Evolutionary conservation across 1,140 invertebrate species (phyloP).

Genomic region (Zaprionus lachaisei): DNA sequence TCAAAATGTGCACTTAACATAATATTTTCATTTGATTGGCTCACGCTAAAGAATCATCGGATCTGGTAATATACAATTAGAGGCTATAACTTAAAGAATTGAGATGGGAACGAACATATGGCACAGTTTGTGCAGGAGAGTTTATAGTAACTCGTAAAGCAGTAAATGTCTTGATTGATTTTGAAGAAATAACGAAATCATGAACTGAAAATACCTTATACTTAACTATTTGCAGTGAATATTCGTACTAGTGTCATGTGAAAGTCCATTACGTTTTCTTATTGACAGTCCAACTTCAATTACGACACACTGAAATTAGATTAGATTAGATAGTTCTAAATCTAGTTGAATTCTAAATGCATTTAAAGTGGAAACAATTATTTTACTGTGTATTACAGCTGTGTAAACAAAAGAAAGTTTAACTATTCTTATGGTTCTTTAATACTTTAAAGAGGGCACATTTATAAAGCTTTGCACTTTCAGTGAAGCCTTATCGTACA

Average conservation of each 20-base stretch:
- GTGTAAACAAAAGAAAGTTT: background rate
- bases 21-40: slow-evolving; percentile 54
- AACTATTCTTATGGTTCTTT: background rate
- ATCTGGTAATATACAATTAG: slow-evolving; percentile 36
- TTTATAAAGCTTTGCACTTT: background rate
- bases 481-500: background rate
- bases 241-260: background rate
- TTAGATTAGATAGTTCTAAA: slow-evolving; percentile 5
- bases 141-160: background rate
- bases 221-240: background rate
- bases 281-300: background rate
- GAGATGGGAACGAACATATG: slow-evolving; percentile 41
- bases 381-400: background rate
- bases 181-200: background rate
- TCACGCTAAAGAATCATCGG: slow-evolving; percentile 24
- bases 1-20: slow-evolving; percentile 52
- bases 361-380: slow-evolving; percentile 7
- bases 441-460: background rate
- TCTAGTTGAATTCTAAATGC: background rate
- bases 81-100: slow-evolving; percentile 28
- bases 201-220: background rate
- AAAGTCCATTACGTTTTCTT: background rate
- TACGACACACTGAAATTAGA: background rate
- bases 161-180: background rate
- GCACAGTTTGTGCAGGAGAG: background rate